Conservation (phyloP, 2,113 vertebrate genomes). For the Baryphthengus martii region DNA sequence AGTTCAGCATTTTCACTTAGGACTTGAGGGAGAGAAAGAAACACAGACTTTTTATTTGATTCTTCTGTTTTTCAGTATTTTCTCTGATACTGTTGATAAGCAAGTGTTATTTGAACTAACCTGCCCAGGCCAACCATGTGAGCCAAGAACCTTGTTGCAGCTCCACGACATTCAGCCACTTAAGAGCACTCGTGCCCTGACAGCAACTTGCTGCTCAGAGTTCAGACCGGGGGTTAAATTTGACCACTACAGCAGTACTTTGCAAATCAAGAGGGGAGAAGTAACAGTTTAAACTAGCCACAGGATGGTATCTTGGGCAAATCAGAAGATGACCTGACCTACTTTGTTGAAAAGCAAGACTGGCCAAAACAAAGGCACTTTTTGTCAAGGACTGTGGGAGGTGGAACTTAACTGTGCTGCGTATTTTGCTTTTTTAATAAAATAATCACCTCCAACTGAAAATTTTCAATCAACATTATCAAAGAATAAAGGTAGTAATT, state of each 20-base stretch:
- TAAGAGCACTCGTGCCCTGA: not conserved
- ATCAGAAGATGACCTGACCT: not conserved
- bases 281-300: not conserved
- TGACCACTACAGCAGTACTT: not conserved
- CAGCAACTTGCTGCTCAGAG: not conserved
- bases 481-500: not conserved
- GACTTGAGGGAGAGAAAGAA: not conserved
- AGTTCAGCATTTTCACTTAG: not conserved
- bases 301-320: rapidly evolving
- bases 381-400: not conserved
- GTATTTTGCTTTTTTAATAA: not conserved
- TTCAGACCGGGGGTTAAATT: not conserved
- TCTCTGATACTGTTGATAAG: not conserved
- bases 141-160: not conserved
- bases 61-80: not conserved
- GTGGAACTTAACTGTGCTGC: not conserved
- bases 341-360: not conserved
- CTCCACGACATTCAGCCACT: rapidly evolving
- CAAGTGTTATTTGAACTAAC: not conserved
- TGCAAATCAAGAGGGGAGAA: not conserved
- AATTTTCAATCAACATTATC: not conserved
- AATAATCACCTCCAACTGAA: not conserved
- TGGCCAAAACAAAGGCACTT: not conserved
- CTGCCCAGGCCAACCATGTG: not conserved
- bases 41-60: not conserved